Base-by-base conservation (phyloP, 2,888 invertebrate species). In the Lacanobia oleracea region DNA sequence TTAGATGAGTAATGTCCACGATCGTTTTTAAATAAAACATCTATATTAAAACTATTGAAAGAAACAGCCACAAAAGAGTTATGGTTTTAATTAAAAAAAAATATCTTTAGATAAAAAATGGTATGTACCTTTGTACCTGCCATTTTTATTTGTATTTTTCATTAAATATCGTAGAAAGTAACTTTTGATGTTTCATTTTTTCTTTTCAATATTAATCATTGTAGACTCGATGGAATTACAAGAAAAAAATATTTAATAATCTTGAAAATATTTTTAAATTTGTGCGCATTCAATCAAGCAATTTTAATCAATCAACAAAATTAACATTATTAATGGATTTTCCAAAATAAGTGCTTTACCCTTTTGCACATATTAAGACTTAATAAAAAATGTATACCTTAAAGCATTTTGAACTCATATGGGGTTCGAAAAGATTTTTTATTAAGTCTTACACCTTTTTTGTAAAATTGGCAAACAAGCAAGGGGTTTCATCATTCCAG, bases 1-100 rank as follows among this genome's bases (percentile, higher is more conserved):
- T 67, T 27, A 53, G 12, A 73, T 53, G 40, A 73, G 18, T 60
- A n/a, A 33, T 33, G 59, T 27, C 21, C 14, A 59, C 66, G 23
- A 62, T 9, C 23, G 45, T n/a, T 51, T 48, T 51, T 51, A 27
- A 43, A 66, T 40, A 66, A 72, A 59, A 66, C 45, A n/a, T 64
- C 54, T 70, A 37, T 61, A 75, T 64, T 75, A 75, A 75, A 75
- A 70, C 64, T 76, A 66, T 59, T 77, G 48, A 72, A 64, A 60
- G 27, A 77, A 64, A 77, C 4, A 33, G 59, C 60, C 16, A n/a
- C 53, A 37, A 67, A 50, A 67, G 62, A 77, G 50, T 72, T 54
- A 77, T 45, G 63, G 59, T 67, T 67, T 67, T 77, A 63, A 77
- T 72, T 75, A 77, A 37, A 77, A 71, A 67, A 76, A 59, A 72